Base-by-base conservation (phyloP, 2,113 vertebrate genomes). In the Otocyon megalotis region DNA sequence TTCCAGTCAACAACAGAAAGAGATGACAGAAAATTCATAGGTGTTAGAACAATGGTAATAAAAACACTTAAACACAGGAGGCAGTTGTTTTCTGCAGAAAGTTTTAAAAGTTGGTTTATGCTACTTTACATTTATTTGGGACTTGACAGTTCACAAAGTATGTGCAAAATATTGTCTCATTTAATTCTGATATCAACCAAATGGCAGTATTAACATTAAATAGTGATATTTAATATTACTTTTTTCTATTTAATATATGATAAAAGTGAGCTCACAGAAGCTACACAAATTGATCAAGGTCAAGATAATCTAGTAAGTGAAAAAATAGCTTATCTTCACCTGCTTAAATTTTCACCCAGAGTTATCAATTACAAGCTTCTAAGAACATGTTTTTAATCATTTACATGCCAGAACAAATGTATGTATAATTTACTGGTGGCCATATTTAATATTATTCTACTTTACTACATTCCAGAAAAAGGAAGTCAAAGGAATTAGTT, bases 1-100 rank as follows among this genome's bases (percentile, higher is more conserved):
- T 97, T 88, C 14, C 17, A 88, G 84, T 94, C 37, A 85, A 16
- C 56, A 89, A 62, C 20, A 87, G 77, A 56, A 63, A 91, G 94
- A 89, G 16, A 93, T 96, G 54, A 93, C 54, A 94, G 69, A 63
- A 95, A 95, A 87, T 94, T 15, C 13, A 50, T 30, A 53, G 20
- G 11, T 83, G 22, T 84, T 96, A 67, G n/a, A 87, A 93, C 7
- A 91, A 92, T 67, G 24, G 28, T n/a, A 95, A 30, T 71, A 89
- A 69, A 83, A 94, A 50, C 69, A 65, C 26, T 28, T 65, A 76
- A 82, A 81, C 24, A 84, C 9, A 6, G 30, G 56, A 92, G 11
- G 17, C 13, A 63, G 6, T 19, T 74, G 15, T 1, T 93, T 94
- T 87, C n/a, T 85, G 22, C 10, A 56, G 54, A 93, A 88, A 62